Base-by-base conservation (phyloP, 2,888 invertebrate genomes). In the Microchrysa polita region DNA sequence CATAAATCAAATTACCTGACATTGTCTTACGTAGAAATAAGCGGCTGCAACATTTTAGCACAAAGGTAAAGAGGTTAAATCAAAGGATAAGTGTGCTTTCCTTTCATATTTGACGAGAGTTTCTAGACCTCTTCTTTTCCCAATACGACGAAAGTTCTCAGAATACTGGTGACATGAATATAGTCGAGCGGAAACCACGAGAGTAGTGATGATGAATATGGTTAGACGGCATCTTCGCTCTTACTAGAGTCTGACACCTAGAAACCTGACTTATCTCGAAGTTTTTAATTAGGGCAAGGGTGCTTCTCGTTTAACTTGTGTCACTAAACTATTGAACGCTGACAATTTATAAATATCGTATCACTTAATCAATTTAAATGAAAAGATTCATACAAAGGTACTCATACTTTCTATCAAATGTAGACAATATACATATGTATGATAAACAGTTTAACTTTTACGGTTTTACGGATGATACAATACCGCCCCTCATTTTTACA, bases 241-340 rank as follows among this genome's bases (percentile, higher is more conserved):
- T 69, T 69, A 57, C 55, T 55, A 10, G 40, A 69, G 57, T 52
- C 55, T 69, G 42, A 69, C 69, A 69, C 69, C 69, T 69, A 69
- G 34, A 20, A 42, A 42, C 69, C 55, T 69, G 69, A 27, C 42
- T 57, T 69, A 69, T 69, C 69, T 69, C 57, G 69, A 69, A 55
- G 52, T 40, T 69, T 40, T 69, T 57, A 69, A 69, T 69, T 69
- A 55, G 69, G 69, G 57, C 69, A 69, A 69, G 69, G 40, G 69
- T 69, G 16, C 69, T 69, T 20, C 18, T 69, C 69, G 69, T 40
- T 57, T 69, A 69, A 69, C 57, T 65, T 61, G 9, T 40, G 27
- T 61, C 61, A 20, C 44, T 65, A 44, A 48, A 14, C 65, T 67
- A 18, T 53, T 53, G 40, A 57, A 18, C 20, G 7, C 27, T 34